A percentile compares a stretch with the other conserved stretches of the same genome.
Evolutionary conservation across 37 sponge, comb jelly and placozoan genomes (phyloP).

Genomic region (Axinella damicornis): DNA sequence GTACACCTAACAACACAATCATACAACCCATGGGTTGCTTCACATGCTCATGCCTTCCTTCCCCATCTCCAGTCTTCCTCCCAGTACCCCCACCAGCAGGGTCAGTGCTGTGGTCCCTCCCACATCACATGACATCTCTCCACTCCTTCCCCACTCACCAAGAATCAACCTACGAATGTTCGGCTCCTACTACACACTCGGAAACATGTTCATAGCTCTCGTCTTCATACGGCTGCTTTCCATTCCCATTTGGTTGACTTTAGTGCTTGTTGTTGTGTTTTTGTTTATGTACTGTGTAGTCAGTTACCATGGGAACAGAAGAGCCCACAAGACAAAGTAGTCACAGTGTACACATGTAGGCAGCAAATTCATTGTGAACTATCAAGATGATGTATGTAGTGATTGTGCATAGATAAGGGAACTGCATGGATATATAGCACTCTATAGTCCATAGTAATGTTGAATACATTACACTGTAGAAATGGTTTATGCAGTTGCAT

Average conservation of each 20-base stretch:
- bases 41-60: too few relatives aligned
- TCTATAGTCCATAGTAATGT: too few relatives aligned
- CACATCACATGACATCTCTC: not conserved
- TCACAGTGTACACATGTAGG: too few relatives aligned
- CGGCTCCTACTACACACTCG: slow-evolving; percentile 77
- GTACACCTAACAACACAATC: too few relatives aligned
- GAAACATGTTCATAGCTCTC: slow-evolving; percentile 27
- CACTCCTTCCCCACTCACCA: not conserved
- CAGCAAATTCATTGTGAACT: too few relatives aligned
- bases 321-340: not conserved
- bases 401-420: too few relatives aligned
- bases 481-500: too few relatives aligned
- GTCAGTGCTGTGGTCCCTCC: slow-evolving; percentile 4
- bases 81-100: slow-evolving; percentile 16
- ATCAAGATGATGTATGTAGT: too few relatives aligned
- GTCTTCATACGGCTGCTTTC: slow-evolving; percentile 20
- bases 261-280: not conserved
- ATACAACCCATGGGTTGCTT: too few relatives aligned
- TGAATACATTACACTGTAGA: too few relatives aligned
- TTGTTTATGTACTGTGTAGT: not conserved
- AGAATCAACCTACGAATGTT: slow-evolving; percentile 70
- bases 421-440: too few relatives aligned
- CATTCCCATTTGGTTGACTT: not conserved
- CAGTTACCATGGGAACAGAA: not conserved
- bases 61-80: not conserved